A percentile compares a stretch with the other conserved stretches of the same genome.
phyloP scores from a whole-genome alignment of 2,113 vertebrate genomes.

The Thalassoma bifasciatum region DNA sequence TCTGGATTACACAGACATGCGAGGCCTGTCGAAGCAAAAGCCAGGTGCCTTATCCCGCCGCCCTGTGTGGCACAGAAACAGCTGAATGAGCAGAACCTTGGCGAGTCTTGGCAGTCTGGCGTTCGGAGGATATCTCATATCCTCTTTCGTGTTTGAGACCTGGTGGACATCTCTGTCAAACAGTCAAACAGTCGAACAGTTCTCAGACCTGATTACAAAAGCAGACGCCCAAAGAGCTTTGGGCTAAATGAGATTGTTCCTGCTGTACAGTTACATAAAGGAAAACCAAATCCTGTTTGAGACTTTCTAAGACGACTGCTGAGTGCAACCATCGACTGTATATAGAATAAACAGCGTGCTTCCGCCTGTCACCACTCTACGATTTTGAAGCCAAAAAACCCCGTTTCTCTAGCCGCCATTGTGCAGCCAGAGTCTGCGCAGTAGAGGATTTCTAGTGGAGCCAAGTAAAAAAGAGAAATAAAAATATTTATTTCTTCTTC shows the following conservation, averaged over 20 bases:
- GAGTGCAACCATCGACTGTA: too few relatives aligned
- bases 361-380: too few relatives aligned
- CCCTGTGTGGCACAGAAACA: constrained; percentile 62
- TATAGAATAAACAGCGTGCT: too few relatives aligned
- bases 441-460: too few relatives aligned
- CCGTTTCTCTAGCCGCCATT: too few relatives aligned
- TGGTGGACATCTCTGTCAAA: constrained; percentile 69
- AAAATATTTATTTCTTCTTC: too few relatives aligned
- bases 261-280: constrained; percentile 16
- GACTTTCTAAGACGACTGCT: constrained; percentile 21
- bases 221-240: constrained; percentile 56
- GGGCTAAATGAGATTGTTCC: constrained; percentile 20
- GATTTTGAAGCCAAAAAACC: too few relatives aligned
- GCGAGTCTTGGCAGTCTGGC: constrained; percentile 38
- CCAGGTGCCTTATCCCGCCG: constrained; percentile 71
- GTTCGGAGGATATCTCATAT: constrained; percentile 55
- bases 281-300: constrained; percentile 7
- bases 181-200: constrained; percentile 23
- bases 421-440: too few relatives aligned
- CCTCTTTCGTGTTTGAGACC: constrained; percentile 67
- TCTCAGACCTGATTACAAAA: constrained; percentile 65
- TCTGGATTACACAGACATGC: constrained; percentile 61
- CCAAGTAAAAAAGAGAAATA: too few relatives aligned
- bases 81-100: constrained; percentile 64
- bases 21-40: constrained; percentile 57